Evolutionary conservation across 2,888 invertebrate genomes (phyloP), one percentile per base, ranked within the genome.

Genomic region (Chymomyza fuscimana): DNA sequence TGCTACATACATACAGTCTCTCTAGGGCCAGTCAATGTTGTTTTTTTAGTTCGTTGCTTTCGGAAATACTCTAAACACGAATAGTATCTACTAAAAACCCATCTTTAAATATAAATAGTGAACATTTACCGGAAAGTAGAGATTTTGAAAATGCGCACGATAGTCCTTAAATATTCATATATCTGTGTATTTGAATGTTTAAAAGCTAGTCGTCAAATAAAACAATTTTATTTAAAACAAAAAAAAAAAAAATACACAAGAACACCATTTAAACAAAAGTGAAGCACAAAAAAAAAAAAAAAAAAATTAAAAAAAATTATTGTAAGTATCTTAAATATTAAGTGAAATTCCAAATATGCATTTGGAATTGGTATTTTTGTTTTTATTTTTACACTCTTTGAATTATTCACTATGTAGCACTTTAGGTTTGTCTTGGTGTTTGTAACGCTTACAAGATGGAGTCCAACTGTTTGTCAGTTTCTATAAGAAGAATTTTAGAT

Each of bases 41-140:
- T 56, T 56, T 56, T 56, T 22, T 56, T 56, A 12, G 22, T 22
- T 56, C 56, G 54, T 56, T 25, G 15, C 16, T 12, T 16, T 10
- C 25, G 10, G 10, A 22, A 56, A 5, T 58, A 22, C 58, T 58
- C 15, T 12, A 56, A 56, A 22, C 10, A n/a, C 56, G 9, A 56
- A 22, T 16, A 15, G 29, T 22, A 19, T 1, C 19, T 54, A 54
- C 54, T 22, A 56, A 56, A n/a, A 58, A 58, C 5, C 16, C 16
- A 58, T 46, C 40, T 46, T 46, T 46, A 58, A 58, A 89, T 89
- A 89, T 89, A 89, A 89, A 90, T 82, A 82, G 82, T 90, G 90
- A 88, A 89, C 89, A 90, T 90, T 90, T 90, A 83, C 89, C 89
- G 89, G 89, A 90, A 83, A 81, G 76, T 84, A 80, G 80, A 74